phyloP scores from a whole-genome alignment of 2,113 vertebrate species.

The Chionomys nivalis region DNA sequence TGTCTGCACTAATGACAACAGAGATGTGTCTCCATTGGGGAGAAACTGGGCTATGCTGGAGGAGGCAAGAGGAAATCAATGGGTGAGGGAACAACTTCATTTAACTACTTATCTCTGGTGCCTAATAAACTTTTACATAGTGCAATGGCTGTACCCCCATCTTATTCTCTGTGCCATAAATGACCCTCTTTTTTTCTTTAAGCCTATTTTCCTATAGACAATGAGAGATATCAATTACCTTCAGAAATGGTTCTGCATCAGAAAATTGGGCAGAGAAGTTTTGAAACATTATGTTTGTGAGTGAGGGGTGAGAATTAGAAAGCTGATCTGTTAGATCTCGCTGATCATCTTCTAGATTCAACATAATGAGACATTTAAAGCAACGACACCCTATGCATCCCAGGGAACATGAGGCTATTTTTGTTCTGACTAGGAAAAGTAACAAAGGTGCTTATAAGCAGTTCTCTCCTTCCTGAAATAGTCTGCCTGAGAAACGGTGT shows the following conservation, averaged over 20 bases:
- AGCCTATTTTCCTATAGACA: neutral
- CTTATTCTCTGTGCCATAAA: neutral
- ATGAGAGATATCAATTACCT: neutral
- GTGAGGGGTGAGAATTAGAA: neutral
- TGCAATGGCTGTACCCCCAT: neutral
- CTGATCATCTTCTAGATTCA: slow-evolving; percentile 47
- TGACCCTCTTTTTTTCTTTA: neutral
- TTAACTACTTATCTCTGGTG: neutral
- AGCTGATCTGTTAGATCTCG: neutral
- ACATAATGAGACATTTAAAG: slow-evolving; percentile 31
- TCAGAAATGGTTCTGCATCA: slow-evolving; percentile 12
- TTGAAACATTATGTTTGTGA: neutral
- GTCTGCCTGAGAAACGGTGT: neutral
- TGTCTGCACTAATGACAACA: neutral
- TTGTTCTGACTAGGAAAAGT: slow-evolving; percentile 42
- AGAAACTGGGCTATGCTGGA: neutral
- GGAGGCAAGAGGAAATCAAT: neutral
- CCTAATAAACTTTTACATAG: neutral
- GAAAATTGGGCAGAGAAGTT: neutral
- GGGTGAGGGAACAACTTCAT: neutral
- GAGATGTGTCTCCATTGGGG: neutral
- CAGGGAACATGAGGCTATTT: neutral
- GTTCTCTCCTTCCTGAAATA: slow-evolving; percentile 53
- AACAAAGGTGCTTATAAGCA: neutral
- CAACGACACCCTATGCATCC: neutral